Conservation (phyloP, 53 echinoderm and acorn worm genomes). For the Luidia sarsii region DNA sequence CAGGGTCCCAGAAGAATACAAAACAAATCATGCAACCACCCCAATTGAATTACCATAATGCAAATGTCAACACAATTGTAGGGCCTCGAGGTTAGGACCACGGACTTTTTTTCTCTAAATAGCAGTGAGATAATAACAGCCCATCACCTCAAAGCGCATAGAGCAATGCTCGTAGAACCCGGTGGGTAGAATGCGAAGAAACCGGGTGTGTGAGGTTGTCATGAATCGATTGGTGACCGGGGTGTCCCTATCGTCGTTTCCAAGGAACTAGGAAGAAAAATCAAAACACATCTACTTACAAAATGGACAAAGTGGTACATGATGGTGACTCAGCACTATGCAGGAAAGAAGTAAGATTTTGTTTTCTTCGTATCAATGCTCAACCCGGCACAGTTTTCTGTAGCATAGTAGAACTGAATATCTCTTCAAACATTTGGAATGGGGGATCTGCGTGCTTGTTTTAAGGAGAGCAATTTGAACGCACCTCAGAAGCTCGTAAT, state of each 20-base stretch:
- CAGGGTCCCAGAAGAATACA: no score
- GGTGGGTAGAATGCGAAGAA: slow-evolving; percentile 31
- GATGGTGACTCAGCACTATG: slow-evolving; percentile 10
- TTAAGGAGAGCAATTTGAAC: no score
- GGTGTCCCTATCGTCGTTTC: slow-evolving; percentile 3
- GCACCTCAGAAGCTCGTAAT: no score
- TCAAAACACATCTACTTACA: no score
- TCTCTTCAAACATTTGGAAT: not conserved
- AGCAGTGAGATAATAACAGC: not conserved
- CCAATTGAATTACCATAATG: no score
- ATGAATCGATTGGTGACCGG: slow-evolving; percentile 19
- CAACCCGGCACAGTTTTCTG: not conserved
- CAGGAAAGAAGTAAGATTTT: not conserved
- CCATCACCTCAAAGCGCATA: slow-evolving; percentile 53
- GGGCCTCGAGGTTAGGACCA: no score
- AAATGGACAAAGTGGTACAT: no score
- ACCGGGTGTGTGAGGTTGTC: slow-evolving; percentile 20
- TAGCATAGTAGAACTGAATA: not conserved
- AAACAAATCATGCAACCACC: no score
- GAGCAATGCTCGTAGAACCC: slow-evolving; percentile 23
- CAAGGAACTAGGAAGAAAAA: no score
- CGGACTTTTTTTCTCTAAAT: no score
- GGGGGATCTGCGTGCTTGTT: not conserved
- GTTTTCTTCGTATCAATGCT: not conserved
- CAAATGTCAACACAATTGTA: no score